Percentiles rank a stretch among this genome's conserved stretches.
Evolutionary conservation across 2,113 vertebrate genomes (phyloP).

Genomic region (Pluvianellus socialis): DNA sequence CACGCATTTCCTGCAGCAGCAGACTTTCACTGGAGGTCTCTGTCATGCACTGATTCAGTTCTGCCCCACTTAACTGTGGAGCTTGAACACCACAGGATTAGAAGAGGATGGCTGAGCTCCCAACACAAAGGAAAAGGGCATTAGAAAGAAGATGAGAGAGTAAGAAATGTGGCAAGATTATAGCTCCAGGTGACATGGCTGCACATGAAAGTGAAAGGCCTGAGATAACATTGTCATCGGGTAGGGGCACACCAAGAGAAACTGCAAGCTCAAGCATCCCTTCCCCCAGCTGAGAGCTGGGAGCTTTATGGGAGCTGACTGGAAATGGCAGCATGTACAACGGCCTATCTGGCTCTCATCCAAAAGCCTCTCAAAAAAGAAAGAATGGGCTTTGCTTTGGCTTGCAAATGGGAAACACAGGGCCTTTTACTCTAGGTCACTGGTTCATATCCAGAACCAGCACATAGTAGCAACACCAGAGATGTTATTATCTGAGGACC

Average conservation of each 20-base stretch:
- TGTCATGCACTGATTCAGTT: not conserved
- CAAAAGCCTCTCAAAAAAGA: not conserved
- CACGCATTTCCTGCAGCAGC: not conserved
- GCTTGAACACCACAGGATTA: not conserved
- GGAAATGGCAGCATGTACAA: not conserved
- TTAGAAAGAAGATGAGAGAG: not conserved
- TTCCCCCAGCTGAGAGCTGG: not conserved
- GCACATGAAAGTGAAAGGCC: not conserved
- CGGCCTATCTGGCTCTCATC: not conserved
- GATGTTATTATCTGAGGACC: not conserved
- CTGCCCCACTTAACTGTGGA: not conserved
- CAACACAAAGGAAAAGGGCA: not conserved
- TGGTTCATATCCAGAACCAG: constrained; percentile 3
- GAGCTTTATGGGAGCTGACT: not conserved
- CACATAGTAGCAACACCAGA: not conserved
- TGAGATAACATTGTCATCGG: not conserved
- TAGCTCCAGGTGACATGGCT: constrained; percentile 2
- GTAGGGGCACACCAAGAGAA: not conserved
- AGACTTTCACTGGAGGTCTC: not conserved
- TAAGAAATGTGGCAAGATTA: not conserved
- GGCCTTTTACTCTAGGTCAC: constrained; percentile 13
- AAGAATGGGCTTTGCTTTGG: not conserved
- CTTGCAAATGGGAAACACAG: not conserved
- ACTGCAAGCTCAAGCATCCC: not conserved
- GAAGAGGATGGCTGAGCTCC: not conserved